Evolutionary conservation across 1,140 invertebrate genomes (phyloP).

Genomic region (Tetranychus urticae): DNA sequence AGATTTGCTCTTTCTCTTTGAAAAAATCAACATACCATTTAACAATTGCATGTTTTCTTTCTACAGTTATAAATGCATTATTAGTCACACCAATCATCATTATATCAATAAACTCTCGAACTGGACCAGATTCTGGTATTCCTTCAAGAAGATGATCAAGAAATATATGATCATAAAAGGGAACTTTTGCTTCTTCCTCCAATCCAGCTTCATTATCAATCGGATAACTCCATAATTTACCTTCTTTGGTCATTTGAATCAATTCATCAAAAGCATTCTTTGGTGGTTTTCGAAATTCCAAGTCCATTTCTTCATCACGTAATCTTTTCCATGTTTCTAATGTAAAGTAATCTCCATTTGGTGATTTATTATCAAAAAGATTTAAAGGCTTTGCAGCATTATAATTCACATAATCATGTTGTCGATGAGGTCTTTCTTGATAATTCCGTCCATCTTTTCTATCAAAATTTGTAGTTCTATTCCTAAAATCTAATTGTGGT

Average conservation of each 20-base stretch:
- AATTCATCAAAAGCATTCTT: constrained; percentile 72
- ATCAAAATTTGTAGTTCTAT: too few species aligned
- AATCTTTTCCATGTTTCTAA: constrained; percentile 33
- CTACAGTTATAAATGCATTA: constrained; percentile 65
- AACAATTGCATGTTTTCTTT: constrained; percentile 72
- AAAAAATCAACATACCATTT: constrained; percentile 83
- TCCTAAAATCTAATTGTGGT: too few species aligned
- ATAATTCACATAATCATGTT: too few species aligned
- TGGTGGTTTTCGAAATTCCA: constrained; percentile 40
- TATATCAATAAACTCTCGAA: constrained; percentile 89
- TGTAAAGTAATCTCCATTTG: too few species aligned
- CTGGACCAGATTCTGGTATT: constrained; percentile 67
- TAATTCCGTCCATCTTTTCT: too few species aligned
- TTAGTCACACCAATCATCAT: constrained; percentile 79
- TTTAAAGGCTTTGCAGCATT: too few species aligned
- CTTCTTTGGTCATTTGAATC: constrained; percentile 76
- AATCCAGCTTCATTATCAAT: constrained; percentile 89
- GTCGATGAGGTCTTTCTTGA: too few species aligned
- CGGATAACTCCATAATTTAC: constrained; percentile 88
- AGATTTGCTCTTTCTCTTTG: constrained; percentile 42
- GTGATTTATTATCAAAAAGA: too few species aligned
- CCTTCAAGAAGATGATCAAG: constrained; percentile 62
- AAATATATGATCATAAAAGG: constrained; percentile 81
- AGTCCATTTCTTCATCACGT: constrained; percentile 34
- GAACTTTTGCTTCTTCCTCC: constrained; percentile 46